Base-by-base conservation (phyloP, 2,113 vertebrate species). In the Colaptes auratus region DNA sequence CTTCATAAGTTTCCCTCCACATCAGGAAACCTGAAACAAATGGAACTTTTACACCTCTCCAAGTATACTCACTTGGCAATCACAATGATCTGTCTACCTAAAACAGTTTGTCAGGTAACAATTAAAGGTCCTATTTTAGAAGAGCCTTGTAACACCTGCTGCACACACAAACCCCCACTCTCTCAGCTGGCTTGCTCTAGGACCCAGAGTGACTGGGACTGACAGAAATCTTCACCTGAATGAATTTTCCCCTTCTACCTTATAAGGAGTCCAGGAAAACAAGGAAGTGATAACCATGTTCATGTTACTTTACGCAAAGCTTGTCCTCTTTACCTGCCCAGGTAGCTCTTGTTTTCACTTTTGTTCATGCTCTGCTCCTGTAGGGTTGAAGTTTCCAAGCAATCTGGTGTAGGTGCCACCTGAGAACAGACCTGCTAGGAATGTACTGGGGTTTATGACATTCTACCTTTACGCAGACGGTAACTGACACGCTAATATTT, bases 221-320 rank as follows among this genome's bases (percentile, higher is more conserved):
- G 88, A 94, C 84, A 97, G 87, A 96, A 96, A 88, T 94, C 95
- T 95, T 95, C 96, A 93, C 97, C 96, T 98, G 97, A 96, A 96
- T 93, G 96, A 96, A 93, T 96, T 96, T 96, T 97, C 93, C 97
- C 96, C 53, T 82, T 94, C 97, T 98, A 98, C 99, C 98, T 98
- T 98, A 98, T 98, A 98, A 98, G 98, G 98, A 96, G 92, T 97
- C 98, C 93, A 97, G 98, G 98, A 94, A 96, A 98, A 98, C 97
- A 98, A 99, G 99, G 99, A 99, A 99, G 99, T 99, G 94, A 96
- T 96, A 97, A 97, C 95, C 96, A 95, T 81, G 96, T 96, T 97
- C 96, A 94, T 58, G 50, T 96, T 96, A 76, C 96, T 95, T 96
- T 97, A 96, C 90, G 94, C 96, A 94, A 94, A 91, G 96, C 94